These are phyloP conservation scores for Hypselothyrea guttata DNA, from an alignment of 2,888 invertebrate species.

Conservation along the genomic window DNA sequence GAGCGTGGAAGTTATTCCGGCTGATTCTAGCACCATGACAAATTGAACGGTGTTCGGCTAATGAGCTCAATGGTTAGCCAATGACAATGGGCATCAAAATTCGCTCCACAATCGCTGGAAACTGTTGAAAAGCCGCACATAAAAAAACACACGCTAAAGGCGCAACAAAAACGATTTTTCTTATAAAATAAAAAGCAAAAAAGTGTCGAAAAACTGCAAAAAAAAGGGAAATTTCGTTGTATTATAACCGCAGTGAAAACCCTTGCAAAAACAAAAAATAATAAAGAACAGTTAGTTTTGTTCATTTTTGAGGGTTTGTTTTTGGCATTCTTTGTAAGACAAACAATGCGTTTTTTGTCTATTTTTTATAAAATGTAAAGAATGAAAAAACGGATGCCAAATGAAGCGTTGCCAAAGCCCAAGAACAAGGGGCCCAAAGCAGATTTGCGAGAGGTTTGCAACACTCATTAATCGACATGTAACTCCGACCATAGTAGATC, in stretches of 20 bases:
- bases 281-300: conserved; percentile 16
- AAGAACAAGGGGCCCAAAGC: conserved; percentile 12
- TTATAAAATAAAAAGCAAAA: conserved; percentile 24
- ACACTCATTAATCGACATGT: conserved; percentile 21
- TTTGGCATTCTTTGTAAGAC: conserved; percentile 59
- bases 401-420: conserved; percentile 54
- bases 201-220: conserved; percentile 55
- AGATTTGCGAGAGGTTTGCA: conserved; percentile 22
- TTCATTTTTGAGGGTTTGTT: conserved; percentile 62
- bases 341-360: conserved; percentile 49
- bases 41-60: conserved; percentile 66
- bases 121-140: conserved; percentile 62
- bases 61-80: conserved; percentile 52
- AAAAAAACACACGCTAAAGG: conserved; percentile 46
- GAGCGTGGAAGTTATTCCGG: background rate
- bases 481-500: background rate
- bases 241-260: conserved; percentile 39
- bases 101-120: conserved; percentile 37
- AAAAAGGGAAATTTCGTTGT: conserved; percentile 33
- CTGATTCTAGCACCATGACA: conserved; percentile 47
- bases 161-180: conserved; percentile 67
- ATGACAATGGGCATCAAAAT: background rate
- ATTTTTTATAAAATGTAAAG: conserved; percentile 13
- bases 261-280: conserved; percentile 59
- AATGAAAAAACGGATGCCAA: conserved; percentile 48